Evolutionary conservation across 1,140 invertebrate species (phyloP).

Genomic region (Sminthurinus signatus): DNA sequence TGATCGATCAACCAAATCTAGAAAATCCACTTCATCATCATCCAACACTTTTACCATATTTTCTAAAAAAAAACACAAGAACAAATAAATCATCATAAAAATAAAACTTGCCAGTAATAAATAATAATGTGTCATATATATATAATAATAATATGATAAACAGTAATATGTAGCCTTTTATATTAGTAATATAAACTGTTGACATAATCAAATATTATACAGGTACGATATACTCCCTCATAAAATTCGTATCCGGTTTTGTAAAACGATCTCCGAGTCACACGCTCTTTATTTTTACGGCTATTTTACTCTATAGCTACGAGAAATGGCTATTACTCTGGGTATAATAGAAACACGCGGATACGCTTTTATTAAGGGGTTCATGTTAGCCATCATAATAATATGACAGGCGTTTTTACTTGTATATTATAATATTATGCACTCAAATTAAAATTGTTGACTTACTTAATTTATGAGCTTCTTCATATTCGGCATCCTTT

Average conservation of each 20-base stretch:
- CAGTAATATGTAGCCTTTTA: too few species aligned
- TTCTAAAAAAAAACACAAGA: constrained; percentile 53
- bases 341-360: neutral
- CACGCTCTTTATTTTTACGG: neutral
- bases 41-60: constrained; percentile 91
- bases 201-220: neutral
- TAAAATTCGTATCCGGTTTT: neutral
- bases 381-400: neutral
- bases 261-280: neutral
- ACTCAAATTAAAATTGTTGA: neutral
- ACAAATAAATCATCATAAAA: constrained; percentile 3
- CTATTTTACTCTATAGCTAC: neutral
- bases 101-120: too few species aligned
- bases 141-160: neutral
- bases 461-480: constrained; percentile 85
- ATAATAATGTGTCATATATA: too few species aligned
- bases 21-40: constrained; percentile 89
- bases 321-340: too few species aligned
- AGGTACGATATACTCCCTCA: neutral
- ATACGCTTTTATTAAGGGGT: neutral
- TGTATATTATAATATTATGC: neutral
- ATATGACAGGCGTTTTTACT: neutral
- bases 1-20: constrained; percentile 78
- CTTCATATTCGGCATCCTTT: constrained; percentile 88
- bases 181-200: too few species aligned